Base-by-base conservation (phyloP, 2,113 vertebrate genomes). In the Oncorhynchus keta region DNA sequence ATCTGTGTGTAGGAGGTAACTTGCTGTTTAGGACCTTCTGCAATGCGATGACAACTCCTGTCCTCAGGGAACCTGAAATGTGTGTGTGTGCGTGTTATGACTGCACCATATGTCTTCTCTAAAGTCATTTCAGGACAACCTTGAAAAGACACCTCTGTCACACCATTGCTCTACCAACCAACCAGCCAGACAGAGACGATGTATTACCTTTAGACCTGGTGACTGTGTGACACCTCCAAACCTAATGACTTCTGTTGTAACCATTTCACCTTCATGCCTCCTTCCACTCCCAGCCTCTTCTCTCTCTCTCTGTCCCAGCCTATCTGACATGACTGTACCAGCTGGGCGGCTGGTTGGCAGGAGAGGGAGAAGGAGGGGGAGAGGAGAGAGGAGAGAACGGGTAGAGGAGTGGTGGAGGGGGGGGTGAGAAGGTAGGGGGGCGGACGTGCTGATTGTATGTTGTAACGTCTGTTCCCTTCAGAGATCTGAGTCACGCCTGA, bases 281-380 rank as follows among this genome's bases (percentile, higher is more conserved):
- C 61, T 49, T 64, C 76, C 83, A 78, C 85, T 83, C 78, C 86
- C 85, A 74, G 83, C 79, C 85, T 83, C 75, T 1, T 84, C 87
- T 88, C 83, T 72, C 62, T 87, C 14, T 55, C 87, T 90, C 87
- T 91, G 90, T 88, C 91, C 88, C 90, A 91, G 87, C 86, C 91
- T 92, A 93, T 92, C 88, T 92, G 92, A 92, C 92, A 90, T 90
- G 92, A 93, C 92, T 91, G 92, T 90, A 91, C 92, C 93, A 94
- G 93, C 92, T 93, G 92, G 89, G 91, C 90, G 83, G 16, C 20
- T 45, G 67, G 67, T 32, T 32, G 51, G 30, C 32, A 68, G 30
- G 30, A 68, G 32, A 28, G 28, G 26, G 65, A 11, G 61, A 12
- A 9, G 8, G n/a, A 62, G n/a, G 18, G 59, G n/a, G 59, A 62